phyloP scores from a whole-genome alignment of 2,888 invertebrate genomes.

The Plebejus anna region DNA sequence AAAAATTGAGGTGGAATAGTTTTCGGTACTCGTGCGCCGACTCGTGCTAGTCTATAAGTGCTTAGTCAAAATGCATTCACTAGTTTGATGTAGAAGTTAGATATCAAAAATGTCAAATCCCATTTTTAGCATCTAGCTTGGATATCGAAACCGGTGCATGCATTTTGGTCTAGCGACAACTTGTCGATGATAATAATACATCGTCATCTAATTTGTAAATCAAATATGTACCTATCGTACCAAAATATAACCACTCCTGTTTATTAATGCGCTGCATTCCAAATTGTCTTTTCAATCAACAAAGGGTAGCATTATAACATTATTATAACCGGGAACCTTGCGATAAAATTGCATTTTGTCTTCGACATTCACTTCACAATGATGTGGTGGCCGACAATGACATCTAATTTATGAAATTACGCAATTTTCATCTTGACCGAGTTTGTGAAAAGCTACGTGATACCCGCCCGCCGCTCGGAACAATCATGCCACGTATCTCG shows the following conservation, averaged over 20 bases:
- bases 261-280: background rate
- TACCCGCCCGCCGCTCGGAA: conserved; percentile 36
- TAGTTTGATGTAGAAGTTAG: background rate
- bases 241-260: background rate
- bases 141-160: no score
- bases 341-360: conserved; percentile 40
- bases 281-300: conserved; percentile 26
- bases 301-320: conserved; percentile 33
- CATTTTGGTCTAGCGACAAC: background rate
- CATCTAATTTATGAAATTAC: conserved; percentile 49
- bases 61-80: no score
- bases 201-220: background rate
- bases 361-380: conserved; percentile 28
- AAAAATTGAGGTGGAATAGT: no score
- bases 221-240: background rate
- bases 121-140: no score
- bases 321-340: conserved; percentile 45
- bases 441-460: conserved; percentile 53
- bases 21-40: no score
- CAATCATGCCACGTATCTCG: conserved; percentile 38
- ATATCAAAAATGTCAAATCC: background rate
- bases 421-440: conserved; percentile 60
- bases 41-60: no score
- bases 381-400: conserved; percentile 48
- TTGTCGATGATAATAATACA: background rate